These are phyloP conservation scores for Drosophila tani DNA, from an alignment of 1,140 invertebrate species.

Conservation along the genomic window DNA sequence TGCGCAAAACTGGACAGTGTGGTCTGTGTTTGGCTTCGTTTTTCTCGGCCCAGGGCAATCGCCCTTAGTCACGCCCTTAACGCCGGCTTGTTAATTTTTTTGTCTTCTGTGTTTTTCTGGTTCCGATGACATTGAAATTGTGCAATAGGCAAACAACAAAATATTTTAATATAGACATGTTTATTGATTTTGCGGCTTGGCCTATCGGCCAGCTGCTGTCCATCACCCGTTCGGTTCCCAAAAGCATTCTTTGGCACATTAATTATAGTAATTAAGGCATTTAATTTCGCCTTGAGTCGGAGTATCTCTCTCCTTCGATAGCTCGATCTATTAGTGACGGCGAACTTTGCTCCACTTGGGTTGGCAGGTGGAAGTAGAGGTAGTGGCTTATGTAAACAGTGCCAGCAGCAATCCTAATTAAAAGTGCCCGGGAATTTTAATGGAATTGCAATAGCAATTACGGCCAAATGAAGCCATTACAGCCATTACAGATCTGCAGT, in stretches of 20 bases:
- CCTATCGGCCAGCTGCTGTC: conserved; percentile 29
- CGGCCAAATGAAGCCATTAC: conserved; percentile 50
- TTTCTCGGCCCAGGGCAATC: conserved; percentile 31
- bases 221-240: conserved; percentile 36
- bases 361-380: conserved; percentile 2
- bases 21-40: conserved; percentile 35
- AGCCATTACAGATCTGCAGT: conserved; percentile 27
- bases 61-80: conserved; percentile 69
- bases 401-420: conserved; percentile 37
- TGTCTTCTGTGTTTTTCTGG: conserved; percentile 9
- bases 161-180: conserved; percentile 57
- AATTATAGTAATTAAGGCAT: conserved; percentile 76
- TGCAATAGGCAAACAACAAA: conserved; percentile 55
- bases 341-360: conserved; percentile 42
- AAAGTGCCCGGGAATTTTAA: conserved; percentile 37
- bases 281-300: conserved; percentile 57
- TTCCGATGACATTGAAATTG: conserved; percentile 72
- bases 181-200: conserved; percentile 60
- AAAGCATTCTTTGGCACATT: conserved; percentile 68
- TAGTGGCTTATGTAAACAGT: conserved; percentile 32
- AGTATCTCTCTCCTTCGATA: neutral
- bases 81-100: conserved; percentile 63
- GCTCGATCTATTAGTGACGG: conserved; percentile 3
- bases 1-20: conserved; percentile 66
- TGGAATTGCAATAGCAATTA: conserved; percentile 46